Evolutionary conservation across 2,888 invertebrate genomes (phyloP).

Genomic region (Halictus quadricinctus): DNA sequence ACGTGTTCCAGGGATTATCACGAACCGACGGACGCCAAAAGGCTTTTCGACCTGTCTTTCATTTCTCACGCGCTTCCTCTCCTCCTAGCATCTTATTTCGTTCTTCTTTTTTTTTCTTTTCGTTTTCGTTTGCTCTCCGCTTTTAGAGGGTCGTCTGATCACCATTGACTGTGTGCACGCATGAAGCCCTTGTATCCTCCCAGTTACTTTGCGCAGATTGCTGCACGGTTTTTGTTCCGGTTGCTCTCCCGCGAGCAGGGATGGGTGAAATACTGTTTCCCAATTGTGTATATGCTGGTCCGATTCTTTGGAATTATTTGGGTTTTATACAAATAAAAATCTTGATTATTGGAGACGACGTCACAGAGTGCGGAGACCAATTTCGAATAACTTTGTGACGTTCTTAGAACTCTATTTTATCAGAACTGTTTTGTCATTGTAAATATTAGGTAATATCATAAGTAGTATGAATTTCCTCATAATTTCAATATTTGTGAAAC

Average conservation of each 20-base stretch:
- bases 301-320: not conserved
- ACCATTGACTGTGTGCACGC: conserved; percentile 2
- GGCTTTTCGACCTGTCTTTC: conserved; percentile 43
- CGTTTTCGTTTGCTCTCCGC: conserved; percentile 9
- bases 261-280: not conserved
- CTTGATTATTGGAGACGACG: no score
- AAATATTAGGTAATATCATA: not conserved
- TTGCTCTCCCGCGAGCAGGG: not conserved
- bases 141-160: conserved; percentile 7
- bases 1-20: conserved; percentile 53
- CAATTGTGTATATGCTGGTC: not conserved
- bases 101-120: not conserved
- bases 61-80: conserved; percentile 24
- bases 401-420: no score
- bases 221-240: not conserved
- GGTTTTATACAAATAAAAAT: no score
- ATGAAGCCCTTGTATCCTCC: not conserved
- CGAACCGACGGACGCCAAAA: conserved; percentile 45
- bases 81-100: not conserved
- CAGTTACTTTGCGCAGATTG: conserved; percentile 8
- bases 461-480: not conserved
- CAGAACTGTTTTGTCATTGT: no score
- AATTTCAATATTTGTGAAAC: not conserved
- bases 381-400: no score
- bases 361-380: no score